A percentile compares a stretch with the other conserved stretches of the same genome.
phyloP scores from a whole-genome alignment of 2,888 invertebrate species.

The Dromius quadrimaculatus region DNA sequence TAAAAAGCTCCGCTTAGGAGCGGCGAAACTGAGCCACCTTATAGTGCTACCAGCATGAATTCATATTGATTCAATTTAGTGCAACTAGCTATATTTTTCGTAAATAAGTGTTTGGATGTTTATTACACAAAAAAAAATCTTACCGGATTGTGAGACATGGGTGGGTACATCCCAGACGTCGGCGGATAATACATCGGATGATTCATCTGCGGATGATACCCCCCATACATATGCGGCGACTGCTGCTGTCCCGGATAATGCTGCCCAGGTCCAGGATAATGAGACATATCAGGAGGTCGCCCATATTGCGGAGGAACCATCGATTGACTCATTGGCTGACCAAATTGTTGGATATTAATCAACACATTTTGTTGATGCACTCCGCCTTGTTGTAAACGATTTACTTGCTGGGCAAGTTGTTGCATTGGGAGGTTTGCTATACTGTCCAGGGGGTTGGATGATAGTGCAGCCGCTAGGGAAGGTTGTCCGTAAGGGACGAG shows the following conservation, averaged over 20 bases:
- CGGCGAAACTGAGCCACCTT: no score
- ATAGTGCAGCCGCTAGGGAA: constrained; percentile 37
- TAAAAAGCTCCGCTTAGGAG: no score
- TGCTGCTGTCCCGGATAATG: constrained; percentile 62
- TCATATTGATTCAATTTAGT: no score
- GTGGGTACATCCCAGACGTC: constrained; percentile 63
- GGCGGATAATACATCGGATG: constrained; percentile 64
- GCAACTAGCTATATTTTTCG: no score
- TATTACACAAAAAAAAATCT: background rate
- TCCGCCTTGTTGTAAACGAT: constrained; percentile 58
- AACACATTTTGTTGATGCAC: constrained; percentile 76
- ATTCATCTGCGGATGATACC: constrained; percentile 59
- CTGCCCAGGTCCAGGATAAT: constrained; percentile 64
- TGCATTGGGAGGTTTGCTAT: constrained; percentile 66
- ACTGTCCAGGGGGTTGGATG: constrained; percentile 60
- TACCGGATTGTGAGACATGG: constrained; percentile 54
- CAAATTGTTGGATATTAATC: constrained; percentile 76
- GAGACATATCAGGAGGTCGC: constrained; percentile 66
- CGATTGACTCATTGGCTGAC: constrained; percentile 65
- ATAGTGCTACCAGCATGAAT: no score
- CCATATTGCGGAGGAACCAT: constrained; percentile 65
- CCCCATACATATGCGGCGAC: constrained; percentile 66
- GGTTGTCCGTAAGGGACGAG: constrained; percentile 51
- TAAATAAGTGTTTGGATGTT: no score
- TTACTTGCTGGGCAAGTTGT: constrained; percentile 67